Conservation (phyloP, 2,113 vertebrate species). For the Ochotona curzoniae region DNA sequence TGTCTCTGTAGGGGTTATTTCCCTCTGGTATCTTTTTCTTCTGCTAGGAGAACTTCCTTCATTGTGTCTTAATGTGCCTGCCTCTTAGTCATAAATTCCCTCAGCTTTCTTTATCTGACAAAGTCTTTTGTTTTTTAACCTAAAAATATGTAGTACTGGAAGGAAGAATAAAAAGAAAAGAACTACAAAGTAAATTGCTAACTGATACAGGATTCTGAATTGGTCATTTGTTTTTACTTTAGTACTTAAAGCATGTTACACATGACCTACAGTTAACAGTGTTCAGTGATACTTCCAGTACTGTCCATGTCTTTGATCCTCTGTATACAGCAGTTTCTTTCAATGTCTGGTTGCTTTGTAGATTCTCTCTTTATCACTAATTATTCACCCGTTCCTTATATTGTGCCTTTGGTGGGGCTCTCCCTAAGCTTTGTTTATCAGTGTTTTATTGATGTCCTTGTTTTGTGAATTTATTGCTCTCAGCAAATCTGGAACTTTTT, state of each 20-base stretch:
- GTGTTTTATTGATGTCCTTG: background rate
- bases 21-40: background rate
- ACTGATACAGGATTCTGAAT: background rate
- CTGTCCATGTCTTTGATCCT: background rate
- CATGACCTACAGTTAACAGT: background rate
- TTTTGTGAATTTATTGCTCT: background rate
- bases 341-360: background rate
- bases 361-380: background rate
- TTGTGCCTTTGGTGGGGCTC: background rate
- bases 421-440: background rate
- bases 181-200: background rate
- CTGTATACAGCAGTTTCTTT: background rate
- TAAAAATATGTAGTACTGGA: background rate
- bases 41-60: background rate
- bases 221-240: background rate
- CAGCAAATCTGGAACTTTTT: background rate
- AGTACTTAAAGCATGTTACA: background rate
- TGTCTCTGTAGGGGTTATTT: background rate
- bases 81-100: background rate
- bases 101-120: background rate
- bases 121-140: background rate
- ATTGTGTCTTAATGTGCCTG: background rate
- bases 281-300: background rate
- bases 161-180: background rate
- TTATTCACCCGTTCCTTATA: background rate